Conservation (phyloP, 2,888 invertebrate species). For the Cantharis nigra region DNA sequence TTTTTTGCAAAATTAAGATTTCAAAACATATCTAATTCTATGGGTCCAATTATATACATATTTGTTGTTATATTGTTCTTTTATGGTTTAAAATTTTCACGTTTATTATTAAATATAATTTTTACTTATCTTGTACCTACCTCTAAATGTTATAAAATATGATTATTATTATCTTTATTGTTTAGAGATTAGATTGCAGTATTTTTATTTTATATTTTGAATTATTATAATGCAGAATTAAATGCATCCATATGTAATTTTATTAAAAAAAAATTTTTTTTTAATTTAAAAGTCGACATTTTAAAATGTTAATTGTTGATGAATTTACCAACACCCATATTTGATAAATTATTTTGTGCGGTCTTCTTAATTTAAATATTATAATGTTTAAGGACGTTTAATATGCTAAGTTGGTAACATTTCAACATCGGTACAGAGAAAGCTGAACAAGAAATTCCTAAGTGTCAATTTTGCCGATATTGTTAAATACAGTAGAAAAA, state of each 20-base stretch:
- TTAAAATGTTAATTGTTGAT: neutral
- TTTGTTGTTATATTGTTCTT: no score
- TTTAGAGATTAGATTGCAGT: neutral
- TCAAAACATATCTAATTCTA: no score
- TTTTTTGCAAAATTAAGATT: no score
- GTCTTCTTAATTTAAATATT: slow-evolving; percentile 3
- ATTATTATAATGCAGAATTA: neutral
- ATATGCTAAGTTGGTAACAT: slow-evolving; percentile 20
- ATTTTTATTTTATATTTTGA: neutral
- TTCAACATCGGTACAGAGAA: slow-evolving; percentile 25
- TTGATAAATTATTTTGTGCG: neutral
- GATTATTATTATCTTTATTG: neutral
- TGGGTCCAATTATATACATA: no score
- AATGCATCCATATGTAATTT: neutral
- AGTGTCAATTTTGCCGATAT: slow-evolving; percentile 14
- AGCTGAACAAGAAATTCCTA: slow-evolving; percentile 23
- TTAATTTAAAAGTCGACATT: neutral
- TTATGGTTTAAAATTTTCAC: neutral
- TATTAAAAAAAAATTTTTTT: no score
- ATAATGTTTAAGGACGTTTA: neutral
- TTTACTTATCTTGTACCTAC: neutral
- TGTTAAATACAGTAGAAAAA: slow-evolving; percentile 3
- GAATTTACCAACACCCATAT: neutral
- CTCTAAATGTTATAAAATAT: neutral
- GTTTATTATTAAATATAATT: neutral